Evolutionary conservation across 2,888 invertebrate genomes (phyloP), one percentile per base, ranked within the genome.

Genomic region (Drosophila nr. medialis): DNA sequence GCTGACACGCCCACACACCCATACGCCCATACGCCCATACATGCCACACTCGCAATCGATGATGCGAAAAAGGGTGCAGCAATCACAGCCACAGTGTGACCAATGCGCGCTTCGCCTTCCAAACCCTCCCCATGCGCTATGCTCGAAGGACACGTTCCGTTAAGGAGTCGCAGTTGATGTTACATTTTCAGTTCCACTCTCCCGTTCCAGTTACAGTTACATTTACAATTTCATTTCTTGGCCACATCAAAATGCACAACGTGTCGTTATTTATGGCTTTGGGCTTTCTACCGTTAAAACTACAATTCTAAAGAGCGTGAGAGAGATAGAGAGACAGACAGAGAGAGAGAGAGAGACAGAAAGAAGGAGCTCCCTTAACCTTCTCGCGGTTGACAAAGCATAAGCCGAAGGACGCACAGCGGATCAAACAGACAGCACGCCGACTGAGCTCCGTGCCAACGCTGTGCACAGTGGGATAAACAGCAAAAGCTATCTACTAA

Each of bases 201-300:
- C 40, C 68, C 63, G 64, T 50, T 64, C 2, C 62, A 21, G 58
- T 53, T 59, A 21, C 56, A 53, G 38, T 32, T 50, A 13, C 55
- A 49, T 48, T 63, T 60, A 29, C 58, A 48, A 63, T 27, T 56
- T 21, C 61, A 30, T 36, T 36, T 64, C 67, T 67, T 65, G 62
- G 70, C 53, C 75, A 64, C 77, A 86, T 89, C 90, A 86, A 86
- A 87, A 89, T 86, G 88, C 86, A 89, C 79, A 89, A 77, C 85
- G 85, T 87, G 85, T 84, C 88, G 75, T 89, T 86, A 84, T 86
- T 87, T 89, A 87, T 85, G 77, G 71, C 64, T 75, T 79, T 78
- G 70, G 68, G 66, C 64, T 18, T 24, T 69, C 68, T 67, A 64
- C 53, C 64, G 69, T 69, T 77, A 70, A 66, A 56, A 66, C 83